Conservation (phyloP, 1,140 invertebrate species). For the Brachionus asplanchnoidis region DNA sequence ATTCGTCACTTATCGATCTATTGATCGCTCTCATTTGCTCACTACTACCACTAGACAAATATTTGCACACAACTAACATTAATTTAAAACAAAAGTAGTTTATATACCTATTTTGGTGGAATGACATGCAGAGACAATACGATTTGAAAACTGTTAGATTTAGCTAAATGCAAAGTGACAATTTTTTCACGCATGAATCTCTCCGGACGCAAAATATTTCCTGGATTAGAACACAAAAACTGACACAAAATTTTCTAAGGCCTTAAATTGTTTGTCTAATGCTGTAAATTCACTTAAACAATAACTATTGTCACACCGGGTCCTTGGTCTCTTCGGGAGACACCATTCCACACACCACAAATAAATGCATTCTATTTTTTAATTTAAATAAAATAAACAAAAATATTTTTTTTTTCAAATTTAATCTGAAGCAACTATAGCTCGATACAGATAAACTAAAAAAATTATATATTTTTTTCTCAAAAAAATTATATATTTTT, state of each 20-base stretch:
- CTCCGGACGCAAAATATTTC: background rate
- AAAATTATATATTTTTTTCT: too few species aligned
- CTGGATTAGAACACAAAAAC: background rate
- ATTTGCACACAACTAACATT: background rate
- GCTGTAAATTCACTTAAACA: background rate
- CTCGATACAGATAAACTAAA: too few species aligned
- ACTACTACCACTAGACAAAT: background rate
- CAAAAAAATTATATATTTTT: too few species aligned
- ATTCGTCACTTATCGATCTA: slow-evolving; percentile 25
- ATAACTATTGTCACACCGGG: background rate
- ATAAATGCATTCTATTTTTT: too few species aligned
- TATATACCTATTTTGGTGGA: background rate
- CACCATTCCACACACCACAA: too few species aligned
- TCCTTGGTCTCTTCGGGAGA: too few species aligned
- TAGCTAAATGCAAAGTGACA: background rate
- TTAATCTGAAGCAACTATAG: too few species aligned
- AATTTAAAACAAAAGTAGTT: background rate
- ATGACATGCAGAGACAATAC: background rate
- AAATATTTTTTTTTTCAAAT: too few species aligned
- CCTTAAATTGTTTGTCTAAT: background rate
- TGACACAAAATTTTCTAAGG: background rate
- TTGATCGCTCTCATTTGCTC: slow-evolving; percentile 1
- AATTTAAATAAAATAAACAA: too few species aligned
- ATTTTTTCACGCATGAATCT: background rate
- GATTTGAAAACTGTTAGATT: background rate